Percentiles rank a stretch among this genome's conserved stretches.
These are phyloP conservation scores for Pteropus rufus DNA, from an alignment of 2,797 vertebrate species.

Conservation along the genomic window DNA sequence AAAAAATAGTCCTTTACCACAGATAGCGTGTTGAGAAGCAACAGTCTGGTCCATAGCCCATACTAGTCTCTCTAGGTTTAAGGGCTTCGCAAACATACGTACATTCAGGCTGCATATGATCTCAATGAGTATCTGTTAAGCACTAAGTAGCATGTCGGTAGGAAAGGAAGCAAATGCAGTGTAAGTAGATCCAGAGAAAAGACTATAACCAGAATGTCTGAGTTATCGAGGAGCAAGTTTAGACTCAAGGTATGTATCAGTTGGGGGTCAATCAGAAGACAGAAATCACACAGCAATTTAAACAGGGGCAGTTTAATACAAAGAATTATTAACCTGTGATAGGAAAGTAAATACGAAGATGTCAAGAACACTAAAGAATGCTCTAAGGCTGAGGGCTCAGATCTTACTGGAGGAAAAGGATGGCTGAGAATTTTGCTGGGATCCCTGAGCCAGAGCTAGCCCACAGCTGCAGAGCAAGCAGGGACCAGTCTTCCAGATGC, in stretches of 20 bases:
- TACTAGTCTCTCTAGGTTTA: background rate
- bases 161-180: background rate
- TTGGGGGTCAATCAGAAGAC: background rate
- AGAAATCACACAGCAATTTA: background rate
- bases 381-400: background rate
- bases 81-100: background rate
- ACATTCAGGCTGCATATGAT: background rate
- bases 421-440: background rate
- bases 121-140: background rate
- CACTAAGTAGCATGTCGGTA: background rate
- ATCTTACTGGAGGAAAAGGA: background rate
- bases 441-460: background rate
- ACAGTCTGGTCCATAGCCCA: background rate
- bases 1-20: background rate
- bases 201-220: background rate
- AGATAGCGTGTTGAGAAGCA: background rate
- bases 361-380: background rate
- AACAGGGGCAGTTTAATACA: background rate
- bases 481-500: no score
- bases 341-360: background rate
- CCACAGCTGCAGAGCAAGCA: background rate
- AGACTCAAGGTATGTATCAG: background rate
- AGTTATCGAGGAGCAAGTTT: background rate
- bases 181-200: background rate
- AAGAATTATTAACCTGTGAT: background rate